Evolutionary conservation across 2,797 vertebrate species (phyloP).

Genomic region (Crocidura indochinensis): DNA sequence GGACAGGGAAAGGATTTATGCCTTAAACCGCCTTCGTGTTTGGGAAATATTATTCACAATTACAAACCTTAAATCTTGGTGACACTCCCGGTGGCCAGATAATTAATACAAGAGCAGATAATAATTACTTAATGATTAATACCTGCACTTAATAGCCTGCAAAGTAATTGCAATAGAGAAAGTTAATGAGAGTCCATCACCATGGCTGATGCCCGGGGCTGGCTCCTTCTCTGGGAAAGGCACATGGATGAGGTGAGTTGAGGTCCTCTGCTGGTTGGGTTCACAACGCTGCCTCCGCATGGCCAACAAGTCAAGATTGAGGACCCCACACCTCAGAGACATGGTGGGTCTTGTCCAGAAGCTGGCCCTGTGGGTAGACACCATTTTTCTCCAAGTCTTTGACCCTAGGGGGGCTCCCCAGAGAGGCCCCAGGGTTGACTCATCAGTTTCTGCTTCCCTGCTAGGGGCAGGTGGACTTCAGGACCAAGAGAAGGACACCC

Average conservation of each 20-base stretch:
- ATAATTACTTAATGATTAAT: constrained; percentile 88
- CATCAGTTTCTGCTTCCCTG: background rate
- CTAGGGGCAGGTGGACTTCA: background rate
- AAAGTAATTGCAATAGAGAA: constrained; percentile 82
- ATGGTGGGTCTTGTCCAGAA: background rate
- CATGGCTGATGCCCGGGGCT: background rate
- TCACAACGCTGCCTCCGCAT: too few species aligned
- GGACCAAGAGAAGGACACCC: background rate
- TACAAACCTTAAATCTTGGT: constrained; percentile 86
- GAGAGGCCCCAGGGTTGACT: background rate
- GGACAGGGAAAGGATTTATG: background rate
- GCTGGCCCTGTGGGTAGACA: background rate
- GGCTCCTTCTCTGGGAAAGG: constrained; percentile 6
- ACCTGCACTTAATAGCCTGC: constrained; percentile 82
- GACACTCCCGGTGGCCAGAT: constrained; percentile 86
- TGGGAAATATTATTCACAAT: constrained; percentile 85
- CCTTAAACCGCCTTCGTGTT: constrained; percentile 61
- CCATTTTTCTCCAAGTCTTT: background rate
- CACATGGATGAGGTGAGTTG: too few species aligned
- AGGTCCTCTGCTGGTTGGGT: too few species aligned
- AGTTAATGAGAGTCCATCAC: constrained; percentile 68
- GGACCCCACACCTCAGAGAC: background rate
- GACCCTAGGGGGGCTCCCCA: background rate
- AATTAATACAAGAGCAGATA: constrained; percentile 88
- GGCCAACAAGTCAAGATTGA: background rate